Conservation (phyloP, 2,113 vertebrate species). For the Nycticebus coucang region DNA sequence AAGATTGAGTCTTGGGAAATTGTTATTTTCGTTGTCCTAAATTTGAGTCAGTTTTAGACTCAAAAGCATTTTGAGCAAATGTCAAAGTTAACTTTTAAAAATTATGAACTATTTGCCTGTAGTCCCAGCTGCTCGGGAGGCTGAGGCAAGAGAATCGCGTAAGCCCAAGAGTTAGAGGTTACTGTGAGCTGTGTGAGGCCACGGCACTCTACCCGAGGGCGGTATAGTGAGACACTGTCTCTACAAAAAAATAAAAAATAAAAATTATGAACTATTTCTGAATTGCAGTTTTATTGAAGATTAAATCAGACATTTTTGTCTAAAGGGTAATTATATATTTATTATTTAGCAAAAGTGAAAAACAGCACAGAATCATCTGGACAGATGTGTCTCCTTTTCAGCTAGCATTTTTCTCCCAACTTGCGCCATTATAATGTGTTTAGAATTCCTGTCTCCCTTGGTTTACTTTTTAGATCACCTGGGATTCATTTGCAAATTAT, state of each 20-base stretch:
- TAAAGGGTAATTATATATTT: too few relatives aligned
- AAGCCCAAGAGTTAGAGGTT: too few relatives aligned
- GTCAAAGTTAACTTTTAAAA: slow-evolving; percentile 71
- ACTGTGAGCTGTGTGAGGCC: too few relatives aligned
- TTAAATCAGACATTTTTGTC: too few relatives aligned
- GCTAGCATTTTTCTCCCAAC: slow-evolving; percentile 86
- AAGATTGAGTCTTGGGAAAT: slow-evolving; percentile 44
- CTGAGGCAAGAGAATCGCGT: too few relatives aligned
- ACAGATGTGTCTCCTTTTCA: slow-evolving; percentile 31
- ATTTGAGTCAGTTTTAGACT: slow-evolving; percentile 81
- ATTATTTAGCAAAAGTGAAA: slow-evolving; percentile 93
- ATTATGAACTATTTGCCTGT: slow-evolving; percentile 62
- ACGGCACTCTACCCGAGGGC: too few relatives aligned
- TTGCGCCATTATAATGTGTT: slow-evolving; percentile 86
- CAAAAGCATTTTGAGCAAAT: slow-evolving; percentile 62
- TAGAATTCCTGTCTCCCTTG: slow-evolving; percentile 83
- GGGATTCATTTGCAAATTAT: slow-evolving; percentile 85
- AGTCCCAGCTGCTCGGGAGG: too few relatives aligned
- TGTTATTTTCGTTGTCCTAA: slow-evolving; percentile 76
- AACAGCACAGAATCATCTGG: slow-evolving; percentile 88
- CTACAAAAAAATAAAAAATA: background rate
- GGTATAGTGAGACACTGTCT: too few relatives aligned
- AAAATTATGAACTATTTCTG: slow-evolving; percentile 77
- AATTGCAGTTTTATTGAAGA: slow-evolving; percentile 82
- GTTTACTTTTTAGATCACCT: slow-evolving; percentile 81